Conservation (phyloP, 53 echinoderm and acorn worm species). For the Apostichopus leukothele region DNA sequence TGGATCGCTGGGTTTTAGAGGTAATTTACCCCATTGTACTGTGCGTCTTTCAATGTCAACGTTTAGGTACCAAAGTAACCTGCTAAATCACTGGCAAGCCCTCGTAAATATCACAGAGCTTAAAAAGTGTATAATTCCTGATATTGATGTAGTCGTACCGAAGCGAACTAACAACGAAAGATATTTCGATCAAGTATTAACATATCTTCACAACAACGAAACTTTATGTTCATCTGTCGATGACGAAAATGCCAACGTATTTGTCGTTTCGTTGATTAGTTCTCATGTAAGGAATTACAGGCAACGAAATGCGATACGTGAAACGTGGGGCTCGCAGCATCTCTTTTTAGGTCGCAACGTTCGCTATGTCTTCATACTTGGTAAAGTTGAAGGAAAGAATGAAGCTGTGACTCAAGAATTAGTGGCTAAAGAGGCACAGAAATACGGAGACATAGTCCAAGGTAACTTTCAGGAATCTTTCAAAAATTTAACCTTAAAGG, state of each 20-base stretch:
- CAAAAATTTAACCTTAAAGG: constrained; percentile 68
- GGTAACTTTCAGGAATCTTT: constrained; percentile 60
- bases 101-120: background rate
- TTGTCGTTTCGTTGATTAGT: constrained; percentile 52
- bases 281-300: constrained; percentile 21
- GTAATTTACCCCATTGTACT: background rate
- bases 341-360: constrained; percentile 8
- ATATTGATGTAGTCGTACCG: constrained; percentile 48
- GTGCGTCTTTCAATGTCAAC: constrained; percentile 10
- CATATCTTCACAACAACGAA: background rate
- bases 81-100: background rate
- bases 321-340: constrained; percentile 49
- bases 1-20: background rate
- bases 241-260: background rate
- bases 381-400: background rate
- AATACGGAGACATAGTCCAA: constrained; percentile 65
- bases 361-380: constrained; percentile 35
- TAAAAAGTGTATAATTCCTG: constrained; percentile 27
- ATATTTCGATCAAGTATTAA: constrained; percentile 37
- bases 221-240: background rate
- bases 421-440: constrained; percentile 15
- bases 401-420: background rate
- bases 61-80: background rate
- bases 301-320: constrained; percentile 50
- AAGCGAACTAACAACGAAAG: background rate